A percentile compares a stretch with the other conserved stretches of the same genome.
Evolutionary conservation across 2,797 vertebrate species (phyloP).

Genomic region (Circus cinereus): DNA sequence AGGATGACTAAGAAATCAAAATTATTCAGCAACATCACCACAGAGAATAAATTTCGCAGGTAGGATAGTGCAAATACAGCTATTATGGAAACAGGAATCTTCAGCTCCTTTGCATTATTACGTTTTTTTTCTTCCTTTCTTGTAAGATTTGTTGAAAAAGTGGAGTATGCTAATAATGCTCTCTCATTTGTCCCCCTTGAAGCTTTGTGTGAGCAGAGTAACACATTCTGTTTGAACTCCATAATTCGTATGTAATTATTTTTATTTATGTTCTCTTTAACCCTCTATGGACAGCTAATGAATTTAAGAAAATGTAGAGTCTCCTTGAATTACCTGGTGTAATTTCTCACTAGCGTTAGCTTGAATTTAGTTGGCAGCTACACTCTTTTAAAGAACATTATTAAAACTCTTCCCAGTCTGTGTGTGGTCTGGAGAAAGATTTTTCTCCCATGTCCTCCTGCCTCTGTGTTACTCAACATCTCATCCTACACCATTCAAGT

Average conservation of each 20-base stretch:
- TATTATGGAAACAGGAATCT: neutral
- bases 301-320: neutral
- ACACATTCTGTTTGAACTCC: neutral
- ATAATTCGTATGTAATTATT: neutral
- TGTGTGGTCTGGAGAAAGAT: neutral
- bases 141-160: neutral
- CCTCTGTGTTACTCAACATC: neutral
- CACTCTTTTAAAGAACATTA: neutral
- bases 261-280: neutral
- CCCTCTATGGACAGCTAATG: neutral
- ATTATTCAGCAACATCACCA: neutral
- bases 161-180: neutral
- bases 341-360: neutral
- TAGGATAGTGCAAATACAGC: neutral
- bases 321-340: neutral
- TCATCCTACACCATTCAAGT: neutral
- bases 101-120: neutral
- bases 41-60: neutral
- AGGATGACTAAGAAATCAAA: neutral
- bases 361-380: neutral
- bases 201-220: neutral
- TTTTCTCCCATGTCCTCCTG: neutral
- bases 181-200: neutral
- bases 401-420: neutral
- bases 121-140: neutral